These are phyloP conservation scores for Sinopyrophorus schimmeli DNA, from an alignment of 2,888 invertebrate species.

Conservation along the genomic window DNA sequence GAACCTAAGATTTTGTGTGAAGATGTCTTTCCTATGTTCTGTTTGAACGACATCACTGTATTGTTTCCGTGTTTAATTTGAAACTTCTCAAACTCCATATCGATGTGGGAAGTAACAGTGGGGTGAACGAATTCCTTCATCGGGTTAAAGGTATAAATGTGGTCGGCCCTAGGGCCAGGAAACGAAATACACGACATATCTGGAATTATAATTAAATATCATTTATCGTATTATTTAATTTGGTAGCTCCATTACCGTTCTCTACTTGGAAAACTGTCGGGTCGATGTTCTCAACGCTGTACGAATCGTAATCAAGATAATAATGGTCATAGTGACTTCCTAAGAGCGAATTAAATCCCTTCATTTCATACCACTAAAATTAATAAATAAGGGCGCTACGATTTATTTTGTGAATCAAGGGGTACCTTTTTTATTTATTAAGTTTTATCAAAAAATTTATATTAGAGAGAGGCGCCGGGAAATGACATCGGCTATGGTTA, in stretches of 20 bases:
- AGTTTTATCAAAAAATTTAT: too few relatives aligned
- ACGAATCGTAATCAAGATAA: slow-evolving; percentile 77
- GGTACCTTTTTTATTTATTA: too few relatives aligned
- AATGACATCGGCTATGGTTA: too few relatives aligned
- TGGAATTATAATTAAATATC: slow-evolving; percentile 47
- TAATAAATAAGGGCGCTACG: too few relatives aligned
- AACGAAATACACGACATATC: slow-evolving; percentile 74
- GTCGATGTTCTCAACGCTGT: slow-evolving; percentile 67
- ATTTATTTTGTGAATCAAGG: too few relatives aligned
- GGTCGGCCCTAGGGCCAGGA: slow-evolving; percentile 82
- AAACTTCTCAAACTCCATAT: slow-evolving; percentile 76
- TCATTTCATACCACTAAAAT: slow-evolving; percentile 95
- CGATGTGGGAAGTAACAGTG: slow-evolving; percentile 69
- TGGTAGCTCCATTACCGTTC: too few relatives aligned
- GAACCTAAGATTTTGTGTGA: slow-evolving; percentile 83
- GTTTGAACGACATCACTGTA: slow-evolving; percentile 72
- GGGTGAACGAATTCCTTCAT: slow-evolving; percentile 88
- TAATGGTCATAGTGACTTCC: slow-evolving; percentile 97
- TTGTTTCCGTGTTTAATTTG: slow-evolving; percentile 70
- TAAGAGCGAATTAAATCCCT: slow-evolving; percentile 87
- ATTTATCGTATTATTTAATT: not conserved
- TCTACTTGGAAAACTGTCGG: slow-evolving; percentile 70
- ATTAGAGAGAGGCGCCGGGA: too few relatives aligned
- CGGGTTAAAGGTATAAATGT: slow-evolving; percentile 86
- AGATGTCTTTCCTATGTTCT: slow-evolving; percentile 71